Conservation (phyloP, 2,797 vertebrate species). For the Enteromius treurensis region DNA sequence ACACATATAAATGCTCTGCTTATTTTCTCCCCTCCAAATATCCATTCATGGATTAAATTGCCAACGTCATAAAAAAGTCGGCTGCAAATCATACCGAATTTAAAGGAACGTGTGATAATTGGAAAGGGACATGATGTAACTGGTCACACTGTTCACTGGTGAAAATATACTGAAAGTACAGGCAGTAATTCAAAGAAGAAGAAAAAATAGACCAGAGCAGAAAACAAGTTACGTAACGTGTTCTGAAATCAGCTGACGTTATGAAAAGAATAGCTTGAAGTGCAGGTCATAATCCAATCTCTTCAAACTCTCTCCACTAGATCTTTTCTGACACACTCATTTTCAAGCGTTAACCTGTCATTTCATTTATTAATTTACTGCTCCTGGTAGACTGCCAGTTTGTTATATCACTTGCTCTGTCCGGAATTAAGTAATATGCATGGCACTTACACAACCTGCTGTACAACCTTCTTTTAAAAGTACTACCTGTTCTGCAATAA, state of each 20-base stretch:
- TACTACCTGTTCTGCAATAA: neutral
- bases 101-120: neutral
- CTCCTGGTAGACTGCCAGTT: neutral
- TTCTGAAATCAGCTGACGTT: slow-evolving; percentile 16
- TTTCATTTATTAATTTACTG: neutral
- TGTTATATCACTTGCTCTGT: slow-evolving; percentile 25
- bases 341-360: neutral
- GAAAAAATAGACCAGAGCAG: slow-evolving; percentile 52
- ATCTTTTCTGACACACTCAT: neutral
- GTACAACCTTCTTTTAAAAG: neutral
- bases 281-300: slow-evolving; percentile 3
- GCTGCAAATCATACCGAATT: neutral
- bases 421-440: slow-evolving; percentile 7
- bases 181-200: slow-evolving; percentile 10
- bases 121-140: slow-evolving; percentile 2
- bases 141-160: neutral
- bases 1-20: neutral
- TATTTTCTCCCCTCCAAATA: neutral
- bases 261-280: slow-evolving; percentile 25
- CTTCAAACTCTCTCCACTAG: neutral
- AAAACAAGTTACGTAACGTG: slow-evolving; percentile 47
- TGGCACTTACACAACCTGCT: slow-evolving; percentile 29
- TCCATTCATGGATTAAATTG: slow-evolving; percentile 15
- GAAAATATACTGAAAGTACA: slow-evolving; percentile 19
- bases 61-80: neutral